Evolutionary conservation across 1,140 invertebrate genomes (phyloP), one percentile per base, ranked within the genome.

Genomic region (Drosophila navojoa): DNA sequence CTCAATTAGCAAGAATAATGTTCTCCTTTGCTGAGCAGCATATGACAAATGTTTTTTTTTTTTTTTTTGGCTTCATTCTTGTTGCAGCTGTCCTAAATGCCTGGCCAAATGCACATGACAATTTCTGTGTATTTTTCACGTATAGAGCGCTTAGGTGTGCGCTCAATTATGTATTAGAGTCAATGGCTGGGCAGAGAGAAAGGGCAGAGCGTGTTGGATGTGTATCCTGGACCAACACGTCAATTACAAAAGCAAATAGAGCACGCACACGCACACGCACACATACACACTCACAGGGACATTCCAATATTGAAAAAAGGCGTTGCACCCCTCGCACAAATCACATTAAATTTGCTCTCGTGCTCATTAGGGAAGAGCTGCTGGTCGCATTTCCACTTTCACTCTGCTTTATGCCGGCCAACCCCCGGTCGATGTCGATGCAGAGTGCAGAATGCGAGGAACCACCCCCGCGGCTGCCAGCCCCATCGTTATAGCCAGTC

Each of bases 331-430:
- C 68, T 89, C 69, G 84, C 82, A 79, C 79, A 79, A 87, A 89
- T 87, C 79, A 87, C 84, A 87, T 87, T 89, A 87, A 87, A 89
- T 87, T 79, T 82, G 76, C 84, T 77, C 84, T 77, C 63, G 71
- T 86, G 82, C 81, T 86, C 82, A 87, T 87, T 87, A 89, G 76
- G 63, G 64, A 50, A 52, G 68, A 81, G 69, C 68, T 68, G 57
- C 76, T 54, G 79, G 73, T 69, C 84, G 84, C 73, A 87, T 76
- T 87, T 81, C 77, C 62, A 82, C 79, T 82, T 82, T 82, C 75
- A 77, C 77, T 79, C 64, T 62, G 50, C 52, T 44, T 25, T 60
- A 42, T 42, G 55, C 42, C 57, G 57, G 55, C 61, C 73, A 76
- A 74, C 75, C 75, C 75, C 55, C 72, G 49, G 55, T 52, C n/a